Percentiles rank a stretch among this genome's conserved stretches.
These are phyloP conservation scores for Cydia pomonella DNA, from an alignment of 1,140 invertebrate genomes.

Conservation along the genomic window DNA sequence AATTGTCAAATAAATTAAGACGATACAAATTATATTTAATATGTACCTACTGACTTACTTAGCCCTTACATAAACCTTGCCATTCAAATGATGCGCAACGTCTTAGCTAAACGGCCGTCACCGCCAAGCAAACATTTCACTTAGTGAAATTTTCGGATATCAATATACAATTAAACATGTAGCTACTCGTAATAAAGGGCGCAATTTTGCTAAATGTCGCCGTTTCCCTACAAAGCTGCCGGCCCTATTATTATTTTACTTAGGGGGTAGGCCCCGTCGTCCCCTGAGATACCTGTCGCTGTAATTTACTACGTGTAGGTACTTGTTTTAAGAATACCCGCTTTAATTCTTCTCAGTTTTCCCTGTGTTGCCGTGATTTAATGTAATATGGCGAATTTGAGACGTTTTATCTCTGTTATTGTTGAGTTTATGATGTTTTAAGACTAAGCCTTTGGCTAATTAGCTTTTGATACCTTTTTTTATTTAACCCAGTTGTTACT, in stretches of 20 bases:
- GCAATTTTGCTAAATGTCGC: constrained; percentile 58
- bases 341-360: constrained; percentile 59
- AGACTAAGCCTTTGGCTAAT: not conserved
- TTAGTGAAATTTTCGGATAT: constrained; percentile 25
- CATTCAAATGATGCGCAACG: not conserved
- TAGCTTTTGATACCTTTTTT: constrained; percentile 3
- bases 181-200: constrained; percentile 49
- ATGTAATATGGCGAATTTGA: constrained; percentile 40
- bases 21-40: too few species aligned
- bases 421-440: constrained; percentile 30
- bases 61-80: not conserved
- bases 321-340: constrained; percentile 49
- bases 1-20: too few species aligned
- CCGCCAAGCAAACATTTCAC: not conserved
- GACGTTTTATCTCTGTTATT: constrained; percentile 36
- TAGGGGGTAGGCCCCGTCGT: constrained; percentile 60
- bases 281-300: constrained; percentile 72
- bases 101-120: not conserved
- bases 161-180: constrained; percentile 17
- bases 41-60: not conserved
- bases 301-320: constrained; percentile 68
- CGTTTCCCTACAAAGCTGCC: constrained; percentile 57
- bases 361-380: constrained; percentile 57
- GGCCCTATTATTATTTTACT: constrained; percentile 75
- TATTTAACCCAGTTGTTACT: too few species aligned